Evolutionary conservation across 2,797 vertebrate species (phyloP), one percentile per base, ranked within the genome.

Genomic region (Acanthurus tractus): DNA sequence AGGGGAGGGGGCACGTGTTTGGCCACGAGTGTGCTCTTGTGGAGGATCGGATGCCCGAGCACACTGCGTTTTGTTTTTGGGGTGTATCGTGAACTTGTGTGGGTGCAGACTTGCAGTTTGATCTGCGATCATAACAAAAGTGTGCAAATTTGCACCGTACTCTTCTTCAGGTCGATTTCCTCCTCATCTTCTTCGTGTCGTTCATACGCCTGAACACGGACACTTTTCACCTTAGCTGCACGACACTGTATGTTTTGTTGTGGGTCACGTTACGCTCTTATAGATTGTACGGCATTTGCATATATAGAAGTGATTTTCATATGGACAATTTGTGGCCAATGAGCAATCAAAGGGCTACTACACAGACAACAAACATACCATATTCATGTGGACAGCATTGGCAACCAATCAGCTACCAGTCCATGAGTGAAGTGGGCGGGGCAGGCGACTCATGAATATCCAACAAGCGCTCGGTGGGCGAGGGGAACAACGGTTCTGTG

Each of bases 1-100:
- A 71, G 61, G 62, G 88, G 74, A 15, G 78, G 53, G 6, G 53
- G 84, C 94, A 94, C 93, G 88, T 94, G 93, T 91, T 69, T 45
- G 67, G 73, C 79, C 93, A 93, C 92, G 90, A 88, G 87, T 61
- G 20, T 75, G 54, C 63, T 46, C 63, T 22, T 25, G 77, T 12
- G 25, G 14, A 70, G 50, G 34, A 44, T 12, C 8, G 38, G 68
- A 45, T 14, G 44, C 45, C 36, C 6, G 18, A 20, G 56, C 61
- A 11, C 59, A 34, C 45, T 13, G 34, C 48, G 4, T n/a, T 70
- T 23, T 34, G 0, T 56, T 44, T 29, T 46, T 14, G 1, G 29
- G 4, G 22, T 23, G 40, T 8, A 12, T 20, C 1, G 10, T 6
- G 34, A 15, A 34, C 9, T 4, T 6, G 20, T 15, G 52, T 1